These are phyloP conservation scores for Diuraphis noxia DNA, from an alignment of 1,140 invertebrate genomes.

Conservation along the genomic window DNA sequence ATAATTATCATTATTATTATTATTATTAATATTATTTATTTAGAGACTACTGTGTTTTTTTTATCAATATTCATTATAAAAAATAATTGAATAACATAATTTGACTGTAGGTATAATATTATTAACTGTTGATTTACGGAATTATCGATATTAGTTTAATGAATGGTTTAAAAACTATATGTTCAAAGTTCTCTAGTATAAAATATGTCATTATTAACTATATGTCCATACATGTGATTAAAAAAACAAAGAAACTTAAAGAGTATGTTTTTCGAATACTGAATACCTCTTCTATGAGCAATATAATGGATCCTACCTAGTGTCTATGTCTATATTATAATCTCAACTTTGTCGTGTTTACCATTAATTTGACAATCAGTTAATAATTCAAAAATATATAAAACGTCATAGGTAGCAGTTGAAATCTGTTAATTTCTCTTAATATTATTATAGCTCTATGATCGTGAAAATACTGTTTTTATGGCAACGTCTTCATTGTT, in stretches of 20 bases:
- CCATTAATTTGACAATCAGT: background rate
- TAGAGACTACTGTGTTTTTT: too few species aligned
- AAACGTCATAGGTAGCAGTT: too few species aligned
- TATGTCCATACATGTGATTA: too few species aligned
- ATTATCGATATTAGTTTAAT: background rate
- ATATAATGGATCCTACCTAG: background rate
- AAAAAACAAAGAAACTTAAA: background rate
- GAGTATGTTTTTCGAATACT: background rate
- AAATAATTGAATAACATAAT: background rate
- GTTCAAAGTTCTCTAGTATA: background rate
- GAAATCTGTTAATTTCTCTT: background rate
- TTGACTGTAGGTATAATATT: background rate
- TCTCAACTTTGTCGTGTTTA: background rate
- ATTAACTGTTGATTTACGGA: background rate
- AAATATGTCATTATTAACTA: background rate
- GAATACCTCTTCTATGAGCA: background rate
- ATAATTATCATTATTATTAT: too few species aligned
- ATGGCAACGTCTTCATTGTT: constrained; percentile 38
- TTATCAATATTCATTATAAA: too few species aligned
- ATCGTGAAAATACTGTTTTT: constrained; percentile 28
- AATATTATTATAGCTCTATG: background rate
- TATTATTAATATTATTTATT: too few species aligned
- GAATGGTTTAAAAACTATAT: background rate
- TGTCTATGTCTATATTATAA: background rate
- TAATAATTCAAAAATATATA: background rate